Base-by-base conservation (phyloP, 1,140 invertebrate genomes). In the Argopecten irradians region DNA sequence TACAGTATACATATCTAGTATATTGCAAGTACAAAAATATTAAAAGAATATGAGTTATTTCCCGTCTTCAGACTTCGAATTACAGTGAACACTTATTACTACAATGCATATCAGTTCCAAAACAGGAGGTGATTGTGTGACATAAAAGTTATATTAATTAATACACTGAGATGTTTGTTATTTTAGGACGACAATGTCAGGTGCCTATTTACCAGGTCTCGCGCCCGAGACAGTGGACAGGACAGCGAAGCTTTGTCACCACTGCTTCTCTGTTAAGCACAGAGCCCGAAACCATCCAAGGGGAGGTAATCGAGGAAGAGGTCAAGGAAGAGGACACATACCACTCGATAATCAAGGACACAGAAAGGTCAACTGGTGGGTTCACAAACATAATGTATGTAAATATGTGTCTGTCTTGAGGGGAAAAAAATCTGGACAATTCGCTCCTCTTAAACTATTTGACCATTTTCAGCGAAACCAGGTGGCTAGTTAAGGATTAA, bases 311-410 rank as follows among this genome's bases (percentile, higher is more conserved):
- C 55, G 55, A 71, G 55, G 55, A 71, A 39, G 86, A 89, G 55
- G 89, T 89, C 34, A 92, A 90, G n/a, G 89, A 88, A 14, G 94
- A 94, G 19, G 93, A 93, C 35, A 92, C 92, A 11, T 94, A 93
- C 84, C 94, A 94, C 84, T 90, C 88, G 34, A 93, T 94, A 19
- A 94, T 94, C 34, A 94, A 94, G 83, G 90, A 94, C 88, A 94
- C 93, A 87, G 94, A 94, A 87, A 92, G 93, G 87, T 87, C 93
- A 84, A 93, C 91, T 92, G 94, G 94, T 93, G 11, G 8, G 34
- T 84, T 16, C 8, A 36, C 32, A 5, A n/a, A n/a, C 32, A 14
- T 2, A 9, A 82, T 55, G 13, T 55, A n/a, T n/a, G 13, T n/a
- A n/a, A 5, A 0, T 32, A 82, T 82, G 22, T 82, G 7, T 82